These are phyloP conservation scores for Arge pagana DNA, from an alignment of 2,888 invertebrate species.

Conservation along the genomic window DNA sequence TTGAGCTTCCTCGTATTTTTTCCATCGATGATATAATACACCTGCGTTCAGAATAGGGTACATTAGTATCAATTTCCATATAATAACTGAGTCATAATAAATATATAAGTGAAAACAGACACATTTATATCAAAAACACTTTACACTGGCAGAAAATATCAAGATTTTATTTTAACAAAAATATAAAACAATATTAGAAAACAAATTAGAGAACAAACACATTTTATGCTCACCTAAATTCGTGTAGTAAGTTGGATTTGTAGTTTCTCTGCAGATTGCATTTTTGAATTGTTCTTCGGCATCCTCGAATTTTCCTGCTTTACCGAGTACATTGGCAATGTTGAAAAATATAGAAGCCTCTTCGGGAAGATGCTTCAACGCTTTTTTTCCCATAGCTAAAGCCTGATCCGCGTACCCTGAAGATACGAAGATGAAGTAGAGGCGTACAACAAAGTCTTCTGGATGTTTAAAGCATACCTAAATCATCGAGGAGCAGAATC, in stretches of 20 bases:
- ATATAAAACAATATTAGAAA: too few species aligned
- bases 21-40: constrained; percentile 93
- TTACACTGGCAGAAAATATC: too few species aligned
- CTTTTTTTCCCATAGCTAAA: constrained; percentile 70
- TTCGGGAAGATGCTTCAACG: constrained; percentile 71
- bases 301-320: constrained; percentile 73
- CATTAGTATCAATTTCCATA: constrained; percentile 27
- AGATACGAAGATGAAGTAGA: constrained; percentile 25
- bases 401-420: constrained; percentile 72
- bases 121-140: background rate
- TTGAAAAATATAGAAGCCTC: constrained; percentile 83
- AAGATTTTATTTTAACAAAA: too few species aligned
- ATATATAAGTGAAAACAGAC: constrained; percentile 8
- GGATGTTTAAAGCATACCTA: constrained; percentile 58
- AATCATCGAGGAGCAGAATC: constrained; percentile 80
- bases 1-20: constrained; percentile 74
- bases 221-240: constrained; percentile 88
- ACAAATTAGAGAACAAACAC: too few species aligned
- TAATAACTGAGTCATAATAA: background rate
- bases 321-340: constrained; percentile 87
- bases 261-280: constrained; percentile 72
- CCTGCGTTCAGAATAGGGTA: too few species aligned
- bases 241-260: constrained; percentile 81
- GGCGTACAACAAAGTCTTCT: too few species aligned
- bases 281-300: constrained; percentile 82